Percentiles rank a stretch among this genome's conserved stretches.
phyloP scores from a whole-genome alignment of 2,888 invertebrate genomes.

The Pterostichus madidus region DNA sequence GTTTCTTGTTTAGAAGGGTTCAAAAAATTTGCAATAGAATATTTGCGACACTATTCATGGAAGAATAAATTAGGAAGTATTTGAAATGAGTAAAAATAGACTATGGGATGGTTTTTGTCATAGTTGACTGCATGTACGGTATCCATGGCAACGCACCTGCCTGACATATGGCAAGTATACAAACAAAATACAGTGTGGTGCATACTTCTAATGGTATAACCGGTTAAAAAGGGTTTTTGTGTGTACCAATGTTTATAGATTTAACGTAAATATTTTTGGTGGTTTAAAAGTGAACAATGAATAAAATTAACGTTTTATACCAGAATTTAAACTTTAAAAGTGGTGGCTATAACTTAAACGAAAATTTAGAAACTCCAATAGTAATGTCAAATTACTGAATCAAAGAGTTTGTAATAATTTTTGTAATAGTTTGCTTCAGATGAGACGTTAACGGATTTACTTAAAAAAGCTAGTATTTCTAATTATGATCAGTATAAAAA shows the following conservation, averaged over 20 bases:
- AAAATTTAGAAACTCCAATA: conserved; percentile 44
- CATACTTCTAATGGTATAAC: not conserved
- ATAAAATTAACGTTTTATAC: conserved; percentile 57
- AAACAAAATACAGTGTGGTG: conserved; percentile 29
- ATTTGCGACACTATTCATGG: not conserved
- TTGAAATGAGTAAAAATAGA: not conserved
- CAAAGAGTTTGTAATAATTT: conserved; percentile 13
- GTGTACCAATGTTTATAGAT: conserved; percentile 43
- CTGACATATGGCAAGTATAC: conserved; percentile 20
- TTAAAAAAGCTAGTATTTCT: conserved; percentile 22
- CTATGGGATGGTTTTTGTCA: not conserved
- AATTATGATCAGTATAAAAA: conserved; percentile 4
- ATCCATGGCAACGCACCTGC: conserved; percentile 24
- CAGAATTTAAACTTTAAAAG: conserved; percentile 52
- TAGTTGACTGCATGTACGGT: conserved; percentile 13
- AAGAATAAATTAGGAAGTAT: not conserved
- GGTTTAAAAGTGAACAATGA: conserved; percentile 34
- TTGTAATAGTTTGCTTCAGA: conserved; percentile 55
- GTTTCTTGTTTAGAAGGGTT: too few relatives aligned
- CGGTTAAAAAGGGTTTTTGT: conserved; percentile 19
- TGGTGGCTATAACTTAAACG: not conserved
- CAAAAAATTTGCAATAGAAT: too few relatives aligned
- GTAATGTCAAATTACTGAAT: conserved; percentile 5
- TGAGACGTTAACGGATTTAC: conserved; percentile 11
- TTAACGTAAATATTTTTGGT: conserved; percentile 41